Base-by-base conservation (phyloP, 2,113 vertebrate species). In the Strigops habroptila region DNA sequence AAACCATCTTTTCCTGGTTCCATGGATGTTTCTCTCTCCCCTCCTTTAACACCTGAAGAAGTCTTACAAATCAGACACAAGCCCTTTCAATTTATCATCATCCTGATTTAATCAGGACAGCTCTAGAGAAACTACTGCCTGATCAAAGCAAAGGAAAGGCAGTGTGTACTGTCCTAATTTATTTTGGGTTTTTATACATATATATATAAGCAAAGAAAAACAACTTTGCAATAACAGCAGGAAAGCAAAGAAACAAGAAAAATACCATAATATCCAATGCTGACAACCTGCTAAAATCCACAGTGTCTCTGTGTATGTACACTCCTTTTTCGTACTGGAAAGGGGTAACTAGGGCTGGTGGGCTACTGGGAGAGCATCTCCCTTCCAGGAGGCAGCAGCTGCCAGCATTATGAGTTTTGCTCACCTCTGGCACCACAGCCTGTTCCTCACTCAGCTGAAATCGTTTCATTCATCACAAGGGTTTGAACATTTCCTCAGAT, bases 81-180 rank as follows among this genome's bases (percentile, higher is more conserved):
- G 53, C 74, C 28, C 62, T 91, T 91, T 84, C 82, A 88, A 64
- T 89, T 87, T 85, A 73, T 83, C 57, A n/a, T 31, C 71, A 3
- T 53, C 82, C 48, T 95, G 93, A 95, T 94, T 80, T 95, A 97
- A 97, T 91, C 86, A 64, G 93, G 93, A 46, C 93, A 89, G 63
- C 90, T 84, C 67, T 70, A 41, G 80, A 93, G 64, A 73, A 93
- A 43, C 83, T 76, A 5, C 87, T 75, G 37, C 60, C 46, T 2
- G 55, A 96, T 96, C 96, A 97, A 97, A 96, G 96, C 55, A 24
- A 63, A 76, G 62, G 30, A 1, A 39, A 86, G 46, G 71, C 89
- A 91, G 43, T 2, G 2, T 23, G 49, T 55, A 14, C 79, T 21
- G 52, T 6, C 83, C 91, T 90, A 24, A 19, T 94, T 91, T 87